phyloP scores from a whole-genome alignment of 1,140 invertebrate genomes.

The Pogonognathellus flavescens region DNA sequence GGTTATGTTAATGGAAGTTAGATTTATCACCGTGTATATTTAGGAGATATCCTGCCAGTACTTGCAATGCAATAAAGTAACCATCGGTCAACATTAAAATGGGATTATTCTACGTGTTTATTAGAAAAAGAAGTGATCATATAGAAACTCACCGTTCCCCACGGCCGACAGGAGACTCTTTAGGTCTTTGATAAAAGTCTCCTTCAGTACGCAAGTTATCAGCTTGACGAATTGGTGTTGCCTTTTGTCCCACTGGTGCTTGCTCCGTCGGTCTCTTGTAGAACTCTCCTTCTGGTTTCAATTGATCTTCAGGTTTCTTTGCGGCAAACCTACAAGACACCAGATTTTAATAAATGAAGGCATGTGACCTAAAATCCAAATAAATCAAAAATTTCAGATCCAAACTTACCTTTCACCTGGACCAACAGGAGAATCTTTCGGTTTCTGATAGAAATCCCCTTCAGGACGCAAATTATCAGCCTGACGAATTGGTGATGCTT shows the following conservation, averaged over 20 bases:
- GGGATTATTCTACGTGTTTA: too few species aligned
- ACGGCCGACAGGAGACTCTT: conserved; percentile 9
- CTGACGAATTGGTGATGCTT: conserved; percentile 70
- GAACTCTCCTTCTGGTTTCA: conserved; percentile 68
- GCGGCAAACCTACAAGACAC: too few species aligned
- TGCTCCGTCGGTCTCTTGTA: conserved; percentile 55
- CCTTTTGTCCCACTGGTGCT: conserved; percentile 71
- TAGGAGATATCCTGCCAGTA: too few species aligned
- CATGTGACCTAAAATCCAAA: too few species aligned
- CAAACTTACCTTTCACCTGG: conserved; percentile 67
- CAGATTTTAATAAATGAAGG: too few species aligned
- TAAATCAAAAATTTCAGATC: too few species aligned
- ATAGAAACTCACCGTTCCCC: background rate
- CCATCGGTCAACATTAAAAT: too few species aligned
- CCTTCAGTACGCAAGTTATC: conserved; percentile 76
- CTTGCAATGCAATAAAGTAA: too few species aligned
- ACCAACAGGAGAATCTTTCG: background rate
- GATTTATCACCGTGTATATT: too few species aligned
- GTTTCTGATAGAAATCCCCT: conserved; percentile 68
- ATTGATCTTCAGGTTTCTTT: background rate
- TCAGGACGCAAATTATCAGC: conserved; percentile 73
- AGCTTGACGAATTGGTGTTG: conserved; percentile 73
- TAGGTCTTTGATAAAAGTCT: conserved; percentile 70
- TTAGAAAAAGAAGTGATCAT: too few species aligned
- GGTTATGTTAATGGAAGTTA: too few species aligned